These are phyloP conservation scores for Linnaemya vulpina DNA, from an alignment of 2,888 invertebrate species.

Conservation along the genomic window DNA sequence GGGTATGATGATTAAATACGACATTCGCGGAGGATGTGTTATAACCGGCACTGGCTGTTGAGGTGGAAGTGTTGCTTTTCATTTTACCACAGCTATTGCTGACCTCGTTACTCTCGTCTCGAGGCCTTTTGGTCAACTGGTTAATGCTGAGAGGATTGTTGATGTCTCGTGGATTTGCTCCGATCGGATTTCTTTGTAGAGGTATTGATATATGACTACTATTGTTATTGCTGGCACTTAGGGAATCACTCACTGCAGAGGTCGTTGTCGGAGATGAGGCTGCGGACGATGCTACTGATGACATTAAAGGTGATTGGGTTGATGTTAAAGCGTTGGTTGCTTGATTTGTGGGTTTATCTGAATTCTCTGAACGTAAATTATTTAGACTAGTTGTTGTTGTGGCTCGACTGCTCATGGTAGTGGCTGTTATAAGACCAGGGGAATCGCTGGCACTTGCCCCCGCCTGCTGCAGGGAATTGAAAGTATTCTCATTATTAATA, in stretches of 20 bases:
- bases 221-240: conserved; percentile 72
- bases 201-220: conserved; percentile 56
- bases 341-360: conserved; percentile 51
- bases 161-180: conserved; percentile 95
- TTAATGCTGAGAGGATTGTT: conserved; percentile 96
- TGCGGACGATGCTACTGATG: conserved; percentile 77
- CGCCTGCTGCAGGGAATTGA: conserved; percentile 41
- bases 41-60: conserved; percentile 11
- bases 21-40: conserved; percentile 59
- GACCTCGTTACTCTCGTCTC: conserved; percentile 78
- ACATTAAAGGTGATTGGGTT: conserved; percentile 48
- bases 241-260: conserved; percentile 76
- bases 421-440: conserved; percentile 5
- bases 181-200: conserved; percentile 89
- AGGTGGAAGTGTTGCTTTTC: conserved; percentile 71
- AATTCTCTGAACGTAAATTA: conserved; percentile 48
- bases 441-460: conserved; percentile 24
- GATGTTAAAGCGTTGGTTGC: conserved; percentile 31
- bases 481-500: conserved; percentile 56
- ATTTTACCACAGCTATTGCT: conserved; percentile 71
- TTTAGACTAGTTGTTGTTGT: conserved; percentile 60
- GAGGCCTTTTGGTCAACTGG: conserved; percentile 88
- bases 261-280: conserved; percentile 61
- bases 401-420: conserved; percentile 22
- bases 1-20: conserved; percentile 60